Base-by-base conservation (phyloP, 2,888 invertebrate species). In the Drosophila mulleri region DNA sequence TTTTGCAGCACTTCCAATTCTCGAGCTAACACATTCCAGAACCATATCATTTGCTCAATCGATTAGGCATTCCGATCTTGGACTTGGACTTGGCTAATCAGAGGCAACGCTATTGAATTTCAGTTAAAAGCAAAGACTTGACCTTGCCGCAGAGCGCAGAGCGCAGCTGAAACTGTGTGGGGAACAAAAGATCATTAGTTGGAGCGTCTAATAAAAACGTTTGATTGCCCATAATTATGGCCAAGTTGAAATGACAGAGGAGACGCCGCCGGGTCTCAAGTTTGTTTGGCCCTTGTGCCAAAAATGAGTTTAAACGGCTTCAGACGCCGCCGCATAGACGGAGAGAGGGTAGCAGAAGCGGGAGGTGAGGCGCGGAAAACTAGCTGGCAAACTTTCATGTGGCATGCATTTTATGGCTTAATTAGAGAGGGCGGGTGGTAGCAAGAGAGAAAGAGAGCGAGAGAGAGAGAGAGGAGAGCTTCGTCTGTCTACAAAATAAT, bases 171-270 rank as follows among this genome's bases (percentile, higher is more conserved):
- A 66, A 14, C 37, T 6, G 9, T 9, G 5, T 9, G 8, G 37
- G 37, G 6, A 37, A 37, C 52, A 67, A 73, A 78, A 82, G 69
- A 83, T 83, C 87, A 78, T 83, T 83, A 83, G 83, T 72, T 75
- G 61, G 56, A 65, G 87, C 78, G 75, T 47, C 84, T 80, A 83
- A 82, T 82, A 82, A 82, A 75, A 84, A 72, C 68, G 62, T 84
- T 84, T 78, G 82, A 87, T 84, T 87, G 72, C 76, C 72, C 74
- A 73, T 88, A 88, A 85, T 88, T 84, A 84, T 77, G 74, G 70
- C 48, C 41, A 67, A 72, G 65, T 60, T 61, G 26, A 68, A 78
- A 63, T 73, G 78, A 79, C 76, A 79, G 72, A 65, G 68, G 44
- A 67, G 68, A 76, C 58, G 69, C 68, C 69, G 72, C 61, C 69